Percentiles rank a stretch among this genome's conserved stretches.
Evolutionary conservation across 1,140 invertebrate species (phyloP).

Genomic region (Brachionus rotundiformis): DNA sequence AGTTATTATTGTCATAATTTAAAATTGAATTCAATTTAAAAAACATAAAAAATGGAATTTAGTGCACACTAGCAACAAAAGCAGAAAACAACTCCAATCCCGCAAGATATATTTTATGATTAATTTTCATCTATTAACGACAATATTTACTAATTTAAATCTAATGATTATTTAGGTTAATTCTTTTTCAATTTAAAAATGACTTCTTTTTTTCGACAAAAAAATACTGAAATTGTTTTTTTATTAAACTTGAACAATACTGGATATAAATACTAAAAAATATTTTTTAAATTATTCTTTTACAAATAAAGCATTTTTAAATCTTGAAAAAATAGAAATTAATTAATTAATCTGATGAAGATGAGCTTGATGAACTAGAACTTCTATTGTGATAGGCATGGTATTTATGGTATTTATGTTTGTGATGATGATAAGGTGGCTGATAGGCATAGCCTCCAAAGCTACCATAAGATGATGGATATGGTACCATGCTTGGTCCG

Average conservation of each 20-base stretch:
- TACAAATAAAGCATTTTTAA: too few species aligned
- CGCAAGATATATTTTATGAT: background rate
- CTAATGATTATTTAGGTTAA: background rate
- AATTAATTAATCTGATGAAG: background rate
- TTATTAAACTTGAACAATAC: background rate
- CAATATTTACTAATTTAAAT: background rate
- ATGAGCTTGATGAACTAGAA: slow-evolving; percentile 8
- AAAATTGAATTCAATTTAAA: background rate
- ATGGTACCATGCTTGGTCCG: background rate
- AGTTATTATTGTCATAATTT: slow-evolving; percentile 16
- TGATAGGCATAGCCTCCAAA: background rate
- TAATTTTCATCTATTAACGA: background rate
- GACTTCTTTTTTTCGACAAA: background rate
- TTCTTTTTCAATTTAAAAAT: background rate
- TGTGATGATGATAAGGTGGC: background rate
- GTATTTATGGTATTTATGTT: background rate
- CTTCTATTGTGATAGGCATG: too few species aligned
- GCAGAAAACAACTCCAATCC: background rate
- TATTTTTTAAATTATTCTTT: background rate
- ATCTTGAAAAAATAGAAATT: background rate
- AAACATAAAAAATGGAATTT: background rate
- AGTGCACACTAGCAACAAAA: background rate
- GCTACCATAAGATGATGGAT: background rate
- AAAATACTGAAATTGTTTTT: too few species aligned
- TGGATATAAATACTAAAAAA: background rate